Evolutionary conservation across 2,888 invertebrate species (phyloP).

Genomic region (Marronus borbonicus): DNA sequence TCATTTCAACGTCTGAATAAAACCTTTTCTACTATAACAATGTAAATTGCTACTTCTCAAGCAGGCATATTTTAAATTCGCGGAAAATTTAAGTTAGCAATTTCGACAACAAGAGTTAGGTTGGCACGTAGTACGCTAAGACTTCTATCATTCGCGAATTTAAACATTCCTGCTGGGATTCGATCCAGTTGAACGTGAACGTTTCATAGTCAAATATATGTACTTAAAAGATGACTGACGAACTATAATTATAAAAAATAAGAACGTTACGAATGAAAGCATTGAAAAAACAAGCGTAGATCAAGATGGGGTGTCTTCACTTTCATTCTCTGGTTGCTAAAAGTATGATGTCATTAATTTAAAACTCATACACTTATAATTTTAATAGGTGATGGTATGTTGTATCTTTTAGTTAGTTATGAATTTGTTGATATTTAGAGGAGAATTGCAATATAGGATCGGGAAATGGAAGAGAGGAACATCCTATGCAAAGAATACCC

Average conservation of each 20-base stretch:
- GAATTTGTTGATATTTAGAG: constrained; percentile 6
- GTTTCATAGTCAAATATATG: constrained; percentile 42
- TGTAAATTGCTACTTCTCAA: neutral
- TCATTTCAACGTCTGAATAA: neutral
- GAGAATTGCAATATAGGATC: constrained; percentile 17
- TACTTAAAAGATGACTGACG: constrained; percentile 44
- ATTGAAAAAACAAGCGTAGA: neutral
- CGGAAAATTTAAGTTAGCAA: too few relatives aligned
- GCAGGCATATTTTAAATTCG: too few relatives aligned
- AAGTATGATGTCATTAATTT: neutral
- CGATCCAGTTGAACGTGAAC: constrained; percentile 23
- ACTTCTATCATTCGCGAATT: too few relatives aligned
- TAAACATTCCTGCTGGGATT: neutral
- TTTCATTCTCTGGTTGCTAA: neutral
- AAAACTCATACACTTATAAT: neutral
- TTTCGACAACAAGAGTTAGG: too few relatives aligned
- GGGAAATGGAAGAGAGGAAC: constrained; percentile 4
- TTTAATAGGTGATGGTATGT: constrained; percentile 4
- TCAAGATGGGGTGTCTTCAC: neutral
- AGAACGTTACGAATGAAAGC: neutral
- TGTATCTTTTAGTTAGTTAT: neutral
- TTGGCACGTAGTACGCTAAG: too few relatives aligned
- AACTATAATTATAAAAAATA: constrained; percentile 9
- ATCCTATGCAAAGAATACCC: constrained; percentile 24
- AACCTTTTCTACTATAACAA: neutral